These are phyloP conservation scores for Rhinoderma darwinii DNA, from an alignment of 2,113 vertebrate genomes.

Conservation along the genomic window DNA sequence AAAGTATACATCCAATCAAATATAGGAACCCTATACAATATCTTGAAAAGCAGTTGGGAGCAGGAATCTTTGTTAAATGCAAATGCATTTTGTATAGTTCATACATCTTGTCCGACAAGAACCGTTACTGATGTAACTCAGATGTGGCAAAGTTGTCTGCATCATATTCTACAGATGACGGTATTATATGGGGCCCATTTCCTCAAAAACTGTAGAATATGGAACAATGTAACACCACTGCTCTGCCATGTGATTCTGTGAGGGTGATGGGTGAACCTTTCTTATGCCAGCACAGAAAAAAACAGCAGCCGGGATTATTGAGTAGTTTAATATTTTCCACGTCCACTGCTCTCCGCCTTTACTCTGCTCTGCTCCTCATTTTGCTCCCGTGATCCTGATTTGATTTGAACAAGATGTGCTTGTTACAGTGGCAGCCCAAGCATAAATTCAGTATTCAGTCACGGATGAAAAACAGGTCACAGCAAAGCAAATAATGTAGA, in stretches of 20 bases:
- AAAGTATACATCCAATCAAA: neutral
- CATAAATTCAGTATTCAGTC: slow-evolving; percentile 53
- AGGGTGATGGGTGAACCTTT: slow-evolving; percentile 9
- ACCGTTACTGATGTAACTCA: neutral
- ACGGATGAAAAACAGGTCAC: slow-evolving; percentile 58
- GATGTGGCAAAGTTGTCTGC: neutral
- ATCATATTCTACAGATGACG: neutral
- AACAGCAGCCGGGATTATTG: neutral
- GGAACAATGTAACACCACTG: neutral
- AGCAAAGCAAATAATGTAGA: slow-evolving; percentile 50
- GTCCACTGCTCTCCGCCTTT: neutral
- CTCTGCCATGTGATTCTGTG: neutral
- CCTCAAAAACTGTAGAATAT: neutral
- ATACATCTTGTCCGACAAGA: neutral
- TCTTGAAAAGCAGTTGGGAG: neutral
- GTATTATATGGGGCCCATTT: neutral
- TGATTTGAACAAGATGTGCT: slow-evolving; percentile 55
- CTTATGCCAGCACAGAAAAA: neutral
- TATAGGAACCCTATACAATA: neutral
- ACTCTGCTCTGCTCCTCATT: slow-evolving; percentile 20
- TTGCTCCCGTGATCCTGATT: slow-evolving; percentile 51
- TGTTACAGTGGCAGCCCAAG: slow-evolving; percentile 54
- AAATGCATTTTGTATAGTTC: neutral
- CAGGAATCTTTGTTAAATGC: neutral
- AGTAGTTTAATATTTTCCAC: slow-evolving; percentile 5